These are phyloP conservation scores for Spondyliosoma cantharus DNA, from an alignment of 2,797 vertebrate genomes.

Conservation along the genomic window DNA sequence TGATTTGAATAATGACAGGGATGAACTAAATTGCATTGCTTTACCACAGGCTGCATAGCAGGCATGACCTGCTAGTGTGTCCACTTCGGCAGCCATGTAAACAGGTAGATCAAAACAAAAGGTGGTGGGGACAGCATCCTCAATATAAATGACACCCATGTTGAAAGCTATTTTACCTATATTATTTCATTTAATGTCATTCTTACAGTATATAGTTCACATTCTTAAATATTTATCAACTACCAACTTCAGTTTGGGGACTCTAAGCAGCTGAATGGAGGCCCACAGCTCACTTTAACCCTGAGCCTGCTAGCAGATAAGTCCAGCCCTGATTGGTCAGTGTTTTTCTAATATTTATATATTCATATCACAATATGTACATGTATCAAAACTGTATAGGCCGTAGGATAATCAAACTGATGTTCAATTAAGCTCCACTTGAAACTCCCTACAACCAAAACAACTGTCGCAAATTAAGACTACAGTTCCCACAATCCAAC, in stretches of 20 bases:
- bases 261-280: too few relatives aligned
- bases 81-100: too few relatives aligned
- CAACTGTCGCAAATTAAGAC: slow-evolving; percentile 19
- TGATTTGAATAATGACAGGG: too few relatives aligned
- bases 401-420: background rate
- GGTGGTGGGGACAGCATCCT: too few relatives aligned
- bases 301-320: background rate
- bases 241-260: too few relatives aligned
- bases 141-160: too few relatives aligned
- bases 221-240: background rate
- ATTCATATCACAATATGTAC: background rate
- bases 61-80: too few relatives aligned
- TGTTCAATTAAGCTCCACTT: background rate
- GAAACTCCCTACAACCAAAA: background rate
- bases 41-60: too few relatives aligned
- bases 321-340: background rate
- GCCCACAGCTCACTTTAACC: too few relatives aligned
- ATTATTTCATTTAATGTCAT: background rate
- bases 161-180: too few relatives aligned
- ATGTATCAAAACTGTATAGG: background rate
- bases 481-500: slow-evolving; percentile 69
- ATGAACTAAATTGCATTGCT: too few relatives aligned
- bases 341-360: background rate
- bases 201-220: background rate
- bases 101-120: too few relatives aligned